These are phyloP conservation scores for Nyctibius grandis DNA, from an alignment of 2,797 vertebrate species.

Conservation along the genomic window DNA sequence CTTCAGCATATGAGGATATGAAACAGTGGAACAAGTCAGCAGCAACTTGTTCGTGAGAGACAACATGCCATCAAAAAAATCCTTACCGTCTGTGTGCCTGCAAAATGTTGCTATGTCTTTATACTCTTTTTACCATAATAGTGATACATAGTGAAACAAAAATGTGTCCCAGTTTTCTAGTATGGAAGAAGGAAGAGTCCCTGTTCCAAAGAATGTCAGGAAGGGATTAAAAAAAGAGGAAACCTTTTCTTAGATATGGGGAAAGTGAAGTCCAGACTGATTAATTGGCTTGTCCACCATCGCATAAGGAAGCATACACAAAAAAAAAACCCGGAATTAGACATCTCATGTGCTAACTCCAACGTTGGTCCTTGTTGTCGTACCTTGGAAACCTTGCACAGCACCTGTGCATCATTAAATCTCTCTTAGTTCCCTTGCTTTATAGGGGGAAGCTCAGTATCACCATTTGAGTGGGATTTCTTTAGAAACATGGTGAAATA, in stretches of 20 bases:
- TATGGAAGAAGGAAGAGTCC: background rate
- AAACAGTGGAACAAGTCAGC: conserved; percentile 19
- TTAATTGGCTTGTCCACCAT: background rate
- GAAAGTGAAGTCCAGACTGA: background rate
- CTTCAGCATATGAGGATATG: background rate
- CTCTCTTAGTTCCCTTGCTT: background rate
- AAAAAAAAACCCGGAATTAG: background rate
- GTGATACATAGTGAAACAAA: background rate
- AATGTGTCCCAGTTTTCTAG: background rate
- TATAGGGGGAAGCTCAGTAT: background rate
- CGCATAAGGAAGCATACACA: fast-evolving
- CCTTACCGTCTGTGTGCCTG: background rate
- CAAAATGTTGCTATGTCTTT: background rate
- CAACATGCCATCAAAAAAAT: background rate
- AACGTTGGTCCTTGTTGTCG: background rate
- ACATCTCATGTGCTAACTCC: background rate
- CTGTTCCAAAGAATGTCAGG: background rate
- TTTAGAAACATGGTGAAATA: background rate
- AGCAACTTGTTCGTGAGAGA: conserved; percentile 35
- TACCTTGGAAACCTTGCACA: background rate
- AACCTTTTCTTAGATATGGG: background rate
- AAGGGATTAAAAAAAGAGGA: background rate
- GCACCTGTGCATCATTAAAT: background rate
- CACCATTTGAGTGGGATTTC: background rate
- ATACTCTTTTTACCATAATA: background rate